Percentiles rank a stretch among this genome's conserved stretches.
Evolutionary conservation across 1,140 invertebrate genomes (phyloP).

Genomic region (Pachyrhynchus sulphureomaculatus): DNA sequence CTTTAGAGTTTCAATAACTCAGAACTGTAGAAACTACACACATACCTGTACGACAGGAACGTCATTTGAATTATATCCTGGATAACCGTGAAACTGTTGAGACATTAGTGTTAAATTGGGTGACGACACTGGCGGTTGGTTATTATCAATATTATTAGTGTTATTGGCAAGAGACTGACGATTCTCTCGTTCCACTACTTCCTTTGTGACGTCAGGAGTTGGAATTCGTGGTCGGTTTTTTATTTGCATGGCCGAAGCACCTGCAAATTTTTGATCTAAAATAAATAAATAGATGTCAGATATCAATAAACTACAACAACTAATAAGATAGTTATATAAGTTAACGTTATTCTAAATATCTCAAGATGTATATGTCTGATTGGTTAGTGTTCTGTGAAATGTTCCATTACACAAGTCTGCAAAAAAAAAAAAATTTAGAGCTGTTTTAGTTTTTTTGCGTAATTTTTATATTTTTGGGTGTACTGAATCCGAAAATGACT

Average conservation of each 20-base stretch:
- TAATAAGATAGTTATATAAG: not conserved
- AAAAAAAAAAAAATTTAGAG: too few relatives aligned
- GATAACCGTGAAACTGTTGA: slow-evolving; percentile 58
- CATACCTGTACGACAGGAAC: slow-evolving; percentile 68
- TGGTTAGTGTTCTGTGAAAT: too few relatives aligned
- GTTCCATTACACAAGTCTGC: too few relatives aligned
- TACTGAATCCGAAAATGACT: too few relatives aligned
- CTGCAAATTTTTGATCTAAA: slow-evolving; percentile 33
- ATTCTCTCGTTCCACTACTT: slow-evolving; percentile 69
- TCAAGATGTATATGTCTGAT: too few relatives aligned
- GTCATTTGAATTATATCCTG: slow-evolving; percentile 53
- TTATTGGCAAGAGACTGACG: slow-evolving; percentile 48
- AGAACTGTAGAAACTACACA: too few relatives aligned
- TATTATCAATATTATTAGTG: slow-evolving; percentile 23
- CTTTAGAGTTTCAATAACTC: too few relatives aligned
- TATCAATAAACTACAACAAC: not conserved
- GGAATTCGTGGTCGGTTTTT: slow-evolving; percentile 80
- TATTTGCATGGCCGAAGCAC: slow-evolving; percentile 61
- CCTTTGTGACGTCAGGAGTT: slow-evolving; percentile 81
- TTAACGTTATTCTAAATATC: too few relatives aligned
- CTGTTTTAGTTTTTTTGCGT: too few relatives aligned
- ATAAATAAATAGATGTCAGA: not conserved
- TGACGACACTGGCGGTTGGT: slow-evolving; percentile 36
- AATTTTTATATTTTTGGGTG: too few relatives aligned
- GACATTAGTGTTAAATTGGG: slow-evolving; percentile 64